Conservation (phyloP, 2,888 invertebrate species). For the Caenorhabditis auriculariae region DNA sequence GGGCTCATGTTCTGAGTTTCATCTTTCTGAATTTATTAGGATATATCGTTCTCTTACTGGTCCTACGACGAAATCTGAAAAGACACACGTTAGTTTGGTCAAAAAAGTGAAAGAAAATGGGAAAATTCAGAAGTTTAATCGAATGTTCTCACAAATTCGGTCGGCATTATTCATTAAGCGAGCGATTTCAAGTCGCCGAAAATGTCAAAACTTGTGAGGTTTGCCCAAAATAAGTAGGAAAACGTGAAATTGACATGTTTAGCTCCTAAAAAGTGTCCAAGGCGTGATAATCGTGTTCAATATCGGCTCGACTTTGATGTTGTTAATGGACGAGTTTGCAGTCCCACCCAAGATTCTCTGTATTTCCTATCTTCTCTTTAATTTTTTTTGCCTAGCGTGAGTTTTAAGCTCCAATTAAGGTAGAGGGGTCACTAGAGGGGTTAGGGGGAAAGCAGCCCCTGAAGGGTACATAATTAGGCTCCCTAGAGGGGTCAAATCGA, state of each 20-base stretch:
- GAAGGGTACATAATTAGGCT: too few species aligned
- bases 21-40: slow-evolving; percentile 19
- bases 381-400: slow-evolving; percentile 8
- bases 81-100: slow-evolving; percentile 9
- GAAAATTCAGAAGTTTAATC: slow-evolving; percentile 13
- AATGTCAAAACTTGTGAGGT: slow-evolving; percentile 28
- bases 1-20: slow-evolving; percentile 12
- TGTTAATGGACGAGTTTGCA: slow-evolving; percentile 17
- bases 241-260: neutral
- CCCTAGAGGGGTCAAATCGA: too few species aligned
- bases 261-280: slow-evolving; percentile 19
- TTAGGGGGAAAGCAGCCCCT: too few species aligned
- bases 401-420: too few species aligned
- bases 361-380: slow-evolving; percentile 15
- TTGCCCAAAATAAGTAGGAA: too few species aligned
- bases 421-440: too few species aligned
- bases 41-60: slow-evolving; percentile 15
- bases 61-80: slow-evolving; percentile 7
- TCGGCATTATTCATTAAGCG: slow-evolving; percentile 15
- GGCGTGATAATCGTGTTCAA: slow-evolving; percentile 23
- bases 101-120: neutral
- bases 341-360: slow-evolving; percentile 8
- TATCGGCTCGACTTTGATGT: slow-evolving; percentile 11
- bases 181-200: slow-evolving; percentile 20
- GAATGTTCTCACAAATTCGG: too few species aligned